Percentiles rank a stretch among this genome's conserved stretches.
Evolutionary conservation across 2,888 invertebrate species (phyloP).

Genomic region (Eustalomyia histrio): DNA sequence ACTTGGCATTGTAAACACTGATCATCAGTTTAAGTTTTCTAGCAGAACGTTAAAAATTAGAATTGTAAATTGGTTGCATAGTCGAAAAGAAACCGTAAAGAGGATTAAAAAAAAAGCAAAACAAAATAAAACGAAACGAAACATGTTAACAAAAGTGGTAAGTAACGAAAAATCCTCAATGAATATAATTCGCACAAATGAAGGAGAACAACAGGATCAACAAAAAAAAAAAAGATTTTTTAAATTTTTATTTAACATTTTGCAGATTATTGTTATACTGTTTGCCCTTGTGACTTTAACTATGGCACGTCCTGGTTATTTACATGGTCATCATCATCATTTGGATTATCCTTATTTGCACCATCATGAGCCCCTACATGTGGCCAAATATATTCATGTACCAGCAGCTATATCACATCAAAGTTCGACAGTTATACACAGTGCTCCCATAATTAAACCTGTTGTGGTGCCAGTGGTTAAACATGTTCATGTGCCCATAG

Average conservation of each 20-base stretch:
- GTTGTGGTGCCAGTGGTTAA: constrained; percentile 76
- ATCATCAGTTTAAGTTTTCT: constrained; percentile 60
- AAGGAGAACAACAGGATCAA: not conserved
- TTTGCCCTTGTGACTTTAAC: constrained; percentile 68
- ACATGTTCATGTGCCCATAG: constrained; percentile 73
- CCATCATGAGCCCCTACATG: constrained; percentile 73
- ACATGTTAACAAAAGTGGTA: constrained; percentile 60
- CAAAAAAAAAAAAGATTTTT: not conserved
- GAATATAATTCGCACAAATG: not conserved
- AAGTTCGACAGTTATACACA: constrained; percentile 77
- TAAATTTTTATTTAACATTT: not conserved
- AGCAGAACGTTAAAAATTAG: constrained; percentile 31
- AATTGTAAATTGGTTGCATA: not conserved
- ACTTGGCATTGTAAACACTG: constrained; percentile 51
- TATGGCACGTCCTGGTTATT: constrained; percentile 75
- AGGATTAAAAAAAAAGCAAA: constrained; percentile 38
- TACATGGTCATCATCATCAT: constrained; percentile 75
- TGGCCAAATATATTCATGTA: constrained; percentile 74
- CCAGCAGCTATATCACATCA: constrained; percentile 78
- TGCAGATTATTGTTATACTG: constrained; percentile 55
- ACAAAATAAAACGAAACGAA: not conserved
- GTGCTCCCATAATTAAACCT: constrained; percentile 75
- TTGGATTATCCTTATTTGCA: constrained; percentile 68
- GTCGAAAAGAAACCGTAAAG: not conserved
- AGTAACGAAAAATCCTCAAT: not conserved